Base-by-base conservation (phyloP, 1,140 invertebrate genomes). In the Drosophila tristis region DNA sequence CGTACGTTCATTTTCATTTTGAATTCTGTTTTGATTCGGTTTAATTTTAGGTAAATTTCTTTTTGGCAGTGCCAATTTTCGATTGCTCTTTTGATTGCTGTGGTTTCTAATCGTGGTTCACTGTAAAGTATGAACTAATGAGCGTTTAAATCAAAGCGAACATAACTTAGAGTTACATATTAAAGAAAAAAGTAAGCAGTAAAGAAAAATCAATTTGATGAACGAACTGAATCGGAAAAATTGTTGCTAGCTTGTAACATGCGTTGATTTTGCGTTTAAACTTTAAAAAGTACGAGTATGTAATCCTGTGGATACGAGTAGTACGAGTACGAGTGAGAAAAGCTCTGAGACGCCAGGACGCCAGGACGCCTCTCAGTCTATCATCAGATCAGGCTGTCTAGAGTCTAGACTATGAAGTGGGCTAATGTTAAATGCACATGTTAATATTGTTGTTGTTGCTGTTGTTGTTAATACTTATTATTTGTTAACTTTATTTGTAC, bases 111-210 rank as follows among this genome's bases (percentile, higher is more conserved):
- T 58, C 53, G 16, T 58, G 43, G 20, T 56, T 74, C 51, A 70
- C 71, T 57, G 50, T 63, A 48, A 60, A 60, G 60, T 74, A 80
- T 80, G 73, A 85, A 87, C 74, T 80, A 64, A 86, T 86, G 81
- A 81, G 71, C 72, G 73, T 49, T 57, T 15, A 73, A 85, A 77
- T 53, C 8, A 74, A 74, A 49, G 48, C 48, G 15, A 74, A 74
- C 43, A 15, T 20, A 75, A 75, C 61, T 66, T 9, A 75, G 62
- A 75, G 26, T 61, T 35, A 16, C 16, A 16, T 16, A 31, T 15
- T 16, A 29, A 65, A 58, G 26, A 29, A 43, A 56, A 57, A 44
- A 23, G n/a, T 51, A 74, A 74, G 60, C 62, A 16, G 31, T 39
- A 74, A 74, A 57, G 15, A 16, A 74, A 73, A 74, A 56, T 42